A percentile compares a stretch with the other conserved stretches of the same genome.
These are phyloP conservation scores for Pogonomyrmex californicus DNA, from an alignment of 1,140 invertebrate genomes.

Conservation along the genomic window DNA sequence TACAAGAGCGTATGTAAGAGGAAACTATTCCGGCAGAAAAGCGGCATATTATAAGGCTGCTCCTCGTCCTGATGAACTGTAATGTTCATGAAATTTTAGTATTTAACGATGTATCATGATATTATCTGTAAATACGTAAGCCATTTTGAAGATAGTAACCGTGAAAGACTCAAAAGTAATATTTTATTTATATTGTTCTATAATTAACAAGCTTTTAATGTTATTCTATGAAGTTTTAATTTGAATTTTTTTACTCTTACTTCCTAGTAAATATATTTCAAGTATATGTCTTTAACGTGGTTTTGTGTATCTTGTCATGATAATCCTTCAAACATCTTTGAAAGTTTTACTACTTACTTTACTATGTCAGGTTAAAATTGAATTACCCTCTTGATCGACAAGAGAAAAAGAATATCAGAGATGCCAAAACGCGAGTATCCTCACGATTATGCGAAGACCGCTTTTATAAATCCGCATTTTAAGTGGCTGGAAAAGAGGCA, in stretches of 20 bases:
- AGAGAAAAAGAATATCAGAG: not conserved
- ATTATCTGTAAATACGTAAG: too few species aligned
- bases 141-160: too few species aligned
- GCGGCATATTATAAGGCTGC: too few species aligned
- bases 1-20: too few species aligned
- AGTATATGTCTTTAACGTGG: not conserved
- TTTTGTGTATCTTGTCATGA: not conserved
- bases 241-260: not conserved
- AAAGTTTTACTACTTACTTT: not conserved
- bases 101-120: too few species aligned
- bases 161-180: too few species aligned
- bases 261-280: not conserved
- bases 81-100: too few species aligned
- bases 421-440: not conserved
- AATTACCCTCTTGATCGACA: slow-evolving; percentile 14
- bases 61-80: too few species aligned
- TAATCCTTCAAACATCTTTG: not conserved
- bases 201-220: not conserved
- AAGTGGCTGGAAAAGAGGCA: slow-evolving; percentile 17
- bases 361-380: not conserved
- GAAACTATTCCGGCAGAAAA: too few species aligned
- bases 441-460: not conserved
- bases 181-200: not conserved
- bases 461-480: slow-evolving; percentile 47
- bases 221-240: not conserved